Conservation (phyloP, 2,113 vertebrate genomes). For the Phyllostomus discolor region DNA sequence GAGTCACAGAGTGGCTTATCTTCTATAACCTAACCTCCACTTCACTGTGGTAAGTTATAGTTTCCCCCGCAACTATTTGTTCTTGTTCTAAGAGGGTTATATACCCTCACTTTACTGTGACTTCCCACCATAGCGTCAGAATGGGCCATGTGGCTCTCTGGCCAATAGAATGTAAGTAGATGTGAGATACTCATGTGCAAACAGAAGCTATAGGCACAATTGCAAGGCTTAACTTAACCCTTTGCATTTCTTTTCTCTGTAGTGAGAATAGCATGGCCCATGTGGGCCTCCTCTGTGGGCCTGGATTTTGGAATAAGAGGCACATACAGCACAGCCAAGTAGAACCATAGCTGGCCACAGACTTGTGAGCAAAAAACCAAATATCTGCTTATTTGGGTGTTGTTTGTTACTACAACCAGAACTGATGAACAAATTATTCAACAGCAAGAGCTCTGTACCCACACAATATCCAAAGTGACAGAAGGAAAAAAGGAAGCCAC, state of each 20-base stretch:
- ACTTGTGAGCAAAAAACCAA: neutral
- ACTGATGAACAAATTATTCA: neutral
- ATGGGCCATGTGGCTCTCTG: neutral
- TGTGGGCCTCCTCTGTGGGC: neutral
- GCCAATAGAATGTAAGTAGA: neutral
- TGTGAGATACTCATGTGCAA: neutral
- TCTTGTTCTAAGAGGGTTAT: neutral
- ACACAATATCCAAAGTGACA: neutral
- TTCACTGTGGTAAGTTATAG: neutral
- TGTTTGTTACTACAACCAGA: neutral
- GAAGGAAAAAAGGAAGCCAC: neutral
- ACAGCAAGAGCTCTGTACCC: neutral
- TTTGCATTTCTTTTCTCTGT: neutral
- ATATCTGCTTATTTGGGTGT: neutral
- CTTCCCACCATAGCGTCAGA: no score
- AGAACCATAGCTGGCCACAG: neutral
- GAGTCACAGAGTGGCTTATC: neutral
- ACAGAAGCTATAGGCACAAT: neutral
- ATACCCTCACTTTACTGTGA: neutral
- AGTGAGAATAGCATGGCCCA: neutral
- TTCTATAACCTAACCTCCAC: neutral
- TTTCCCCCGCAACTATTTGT: neutral
- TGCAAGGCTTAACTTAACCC: neutral
- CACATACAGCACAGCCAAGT: neutral
- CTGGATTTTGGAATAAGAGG: neutral